A percentile compares a stretch with the other conserved stretches of the same genome.
Evolutionary conservation across 1,140 invertebrate genomes (phyloP).

Genomic region (Gonatopus flavifemur): DNA sequence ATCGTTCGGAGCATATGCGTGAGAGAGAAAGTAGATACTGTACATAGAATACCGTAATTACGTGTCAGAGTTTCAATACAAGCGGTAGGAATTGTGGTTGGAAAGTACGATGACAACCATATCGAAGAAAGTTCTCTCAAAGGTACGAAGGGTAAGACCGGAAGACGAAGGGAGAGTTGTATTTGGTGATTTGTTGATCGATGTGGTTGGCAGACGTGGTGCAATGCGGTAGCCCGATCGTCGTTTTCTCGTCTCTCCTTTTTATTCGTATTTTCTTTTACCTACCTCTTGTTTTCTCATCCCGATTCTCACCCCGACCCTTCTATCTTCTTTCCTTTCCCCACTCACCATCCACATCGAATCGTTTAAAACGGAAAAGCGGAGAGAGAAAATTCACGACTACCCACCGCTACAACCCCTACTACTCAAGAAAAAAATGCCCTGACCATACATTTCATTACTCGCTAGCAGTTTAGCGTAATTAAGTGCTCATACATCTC

Average conservation of each 20-base stretch:
- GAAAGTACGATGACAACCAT: too few species aligned
- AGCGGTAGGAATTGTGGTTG: too few species aligned
- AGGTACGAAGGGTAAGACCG: neutral
- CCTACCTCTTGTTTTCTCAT: neutral
- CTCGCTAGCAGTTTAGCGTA: constrained; percentile 1
- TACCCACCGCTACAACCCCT: neutral
- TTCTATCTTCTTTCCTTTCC: constrained; percentile 14
- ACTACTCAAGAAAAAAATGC: constrained; percentile 4
- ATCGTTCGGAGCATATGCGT: too few species aligned
- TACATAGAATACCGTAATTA: too few species aligned
- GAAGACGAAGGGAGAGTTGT: constrained; percentile 9
- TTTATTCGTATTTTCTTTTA: neutral
- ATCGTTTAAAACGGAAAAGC: too few species aligned
- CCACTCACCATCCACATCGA: neutral
- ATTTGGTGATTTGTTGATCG: constrained; percentile 41
- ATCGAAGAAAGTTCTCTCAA: neutral
- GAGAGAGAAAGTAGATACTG: too few species aligned
- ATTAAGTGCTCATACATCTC: constrained; percentile 2
- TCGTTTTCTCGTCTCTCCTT: constrained; percentile 4
- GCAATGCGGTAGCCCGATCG: constrained; percentile 28
- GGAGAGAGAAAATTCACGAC: too few species aligned
- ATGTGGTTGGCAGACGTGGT: constrained; percentile 31
- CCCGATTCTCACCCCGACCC: neutral
- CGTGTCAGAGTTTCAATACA: too few species aligned
- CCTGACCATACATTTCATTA: constrained; percentile 16